Evolutionary conservation across 2,113 vertebrate genomes (phyloP).

Genomic region (Galbula dea): DNA sequence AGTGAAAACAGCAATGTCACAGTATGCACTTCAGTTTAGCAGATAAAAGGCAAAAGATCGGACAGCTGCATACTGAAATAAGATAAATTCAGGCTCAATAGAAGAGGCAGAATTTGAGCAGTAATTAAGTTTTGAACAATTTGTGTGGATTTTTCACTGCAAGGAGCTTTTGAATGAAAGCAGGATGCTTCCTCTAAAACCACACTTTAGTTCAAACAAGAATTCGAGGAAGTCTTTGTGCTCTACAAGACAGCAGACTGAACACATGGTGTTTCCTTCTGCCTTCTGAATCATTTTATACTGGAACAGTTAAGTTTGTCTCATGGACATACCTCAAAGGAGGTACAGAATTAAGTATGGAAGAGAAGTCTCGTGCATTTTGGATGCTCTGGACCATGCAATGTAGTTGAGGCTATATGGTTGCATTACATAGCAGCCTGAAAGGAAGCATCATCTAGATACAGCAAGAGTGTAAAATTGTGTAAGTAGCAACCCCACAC

Average conservation of each 20-base stretch:
- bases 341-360: background rate
- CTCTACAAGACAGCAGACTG: background rate
- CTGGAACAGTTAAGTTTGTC: background rate
- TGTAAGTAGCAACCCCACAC: background rate
- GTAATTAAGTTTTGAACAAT: background rate
- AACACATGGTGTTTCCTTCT: background rate
- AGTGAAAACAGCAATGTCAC: background rate
- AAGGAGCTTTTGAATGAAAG: background rate
- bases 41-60: conserved; percentile 20
- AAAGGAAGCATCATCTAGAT: background rate
- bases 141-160: background rate
- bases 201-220: background rate
- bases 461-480: background rate
- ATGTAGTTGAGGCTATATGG: background rate
- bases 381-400: background rate
- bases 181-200: background rate
- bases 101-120: background rate
- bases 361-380: background rate
- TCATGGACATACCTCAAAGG: background rate
- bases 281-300: background rate
- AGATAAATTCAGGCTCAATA: background rate
- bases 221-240: background rate
- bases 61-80: conserved; percentile 29
- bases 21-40: background rate
- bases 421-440: background rate